A percentile compares a stretch with the other conserved stretches of the same genome.
These are phyloP conservation scores for Euleptes europaea DNA, from an alignment of 2,113 vertebrate species.

Conservation along the genomic window DNA sequence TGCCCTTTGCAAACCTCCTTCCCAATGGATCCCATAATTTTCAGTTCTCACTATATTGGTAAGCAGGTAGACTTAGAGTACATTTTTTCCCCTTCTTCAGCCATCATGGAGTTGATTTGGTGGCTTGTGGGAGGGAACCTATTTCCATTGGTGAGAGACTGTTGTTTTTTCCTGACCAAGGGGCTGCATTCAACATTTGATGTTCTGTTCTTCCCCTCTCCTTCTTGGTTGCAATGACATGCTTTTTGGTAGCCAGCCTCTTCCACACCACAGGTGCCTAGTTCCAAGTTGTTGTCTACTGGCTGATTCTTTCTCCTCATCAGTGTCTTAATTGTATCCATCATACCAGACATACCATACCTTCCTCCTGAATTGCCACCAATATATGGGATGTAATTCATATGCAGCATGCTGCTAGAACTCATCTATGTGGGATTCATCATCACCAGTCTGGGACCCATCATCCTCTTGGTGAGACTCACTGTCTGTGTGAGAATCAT, in stretches of 20 bases:
- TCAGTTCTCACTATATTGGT: conserved; percentile 8
- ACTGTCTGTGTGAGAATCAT: not conserved
- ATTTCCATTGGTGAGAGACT: not conserved
- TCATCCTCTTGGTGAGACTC: conserved; percentile 3
- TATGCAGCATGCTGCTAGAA: not conserved
- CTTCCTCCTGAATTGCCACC: conserved; percentile 3
- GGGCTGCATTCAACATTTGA: not conserved
- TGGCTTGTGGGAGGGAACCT: not conserved
- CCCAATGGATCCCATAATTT: conserved; percentile 17
- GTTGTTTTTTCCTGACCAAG: not conserved
- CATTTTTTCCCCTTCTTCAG: not conserved
- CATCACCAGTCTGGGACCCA: conserved; percentile 10
- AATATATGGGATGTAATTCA: not conserved
- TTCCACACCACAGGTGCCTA: not conserved
- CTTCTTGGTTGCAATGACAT: not conserved
- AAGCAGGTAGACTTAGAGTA: conserved; percentile 6
- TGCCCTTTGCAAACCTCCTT: conserved; percentile 24
- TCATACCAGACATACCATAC: not conserved
- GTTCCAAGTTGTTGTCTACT: not conserved
- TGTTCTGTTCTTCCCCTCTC: not conserved
- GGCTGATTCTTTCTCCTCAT: not conserved
- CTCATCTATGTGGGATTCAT: conserved; percentile 11
- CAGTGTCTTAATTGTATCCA: not conserved
- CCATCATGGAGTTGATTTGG: not conserved
- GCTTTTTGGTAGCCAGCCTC: not conserved